Conservation (phyloP, 2,113 vertebrate genomes). For the Indri indri region DNA sequence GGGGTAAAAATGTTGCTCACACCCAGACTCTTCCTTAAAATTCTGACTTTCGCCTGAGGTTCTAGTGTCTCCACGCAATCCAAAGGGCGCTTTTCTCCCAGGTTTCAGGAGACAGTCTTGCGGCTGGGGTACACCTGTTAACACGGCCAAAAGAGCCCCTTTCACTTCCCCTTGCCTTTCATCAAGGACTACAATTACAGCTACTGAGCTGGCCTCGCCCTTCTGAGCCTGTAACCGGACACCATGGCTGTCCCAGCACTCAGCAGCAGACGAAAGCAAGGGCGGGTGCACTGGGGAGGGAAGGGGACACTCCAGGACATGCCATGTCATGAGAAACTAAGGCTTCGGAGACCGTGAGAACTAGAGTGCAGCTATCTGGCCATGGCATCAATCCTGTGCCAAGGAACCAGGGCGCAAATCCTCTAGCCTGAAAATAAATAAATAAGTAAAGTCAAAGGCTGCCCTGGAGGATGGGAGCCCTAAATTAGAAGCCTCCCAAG, state of each 20-base stretch:
- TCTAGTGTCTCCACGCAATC: background rate
- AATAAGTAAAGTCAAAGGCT: slow-evolving; percentile 12
- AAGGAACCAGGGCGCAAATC: background rate
- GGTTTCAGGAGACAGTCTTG: background rate
- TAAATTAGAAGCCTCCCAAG: slow-evolving; percentile 53
- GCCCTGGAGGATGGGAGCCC: background rate
- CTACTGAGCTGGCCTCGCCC: background rate
- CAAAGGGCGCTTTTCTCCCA: background rate
- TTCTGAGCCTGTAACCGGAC: background rate
- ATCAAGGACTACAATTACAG: slow-evolving; percentile 31
- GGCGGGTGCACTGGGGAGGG: background rate
- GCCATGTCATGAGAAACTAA: slow-evolving; percentile 70
- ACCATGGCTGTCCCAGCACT: background rate
- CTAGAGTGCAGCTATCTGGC: accelerated
- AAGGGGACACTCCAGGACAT: slow-evolving; percentile 44
- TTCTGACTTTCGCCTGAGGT: slow-evolving; percentile 33
- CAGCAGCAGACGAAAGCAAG: background rate
- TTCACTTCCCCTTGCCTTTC: slow-evolving; percentile 34
- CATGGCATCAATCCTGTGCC: background rate
- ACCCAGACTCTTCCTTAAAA: background rate
- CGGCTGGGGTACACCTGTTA: slow-evolving; percentile 49
- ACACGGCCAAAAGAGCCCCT: background rate
- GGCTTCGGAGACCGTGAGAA: slow-evolving; percentile 50
- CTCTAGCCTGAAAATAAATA: background rate
- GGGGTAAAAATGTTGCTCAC: slow-evolving; percentile 35